Conservation (phyloP, 2,113 vertebrate species). For the Lipophrys pholis region DNA sequence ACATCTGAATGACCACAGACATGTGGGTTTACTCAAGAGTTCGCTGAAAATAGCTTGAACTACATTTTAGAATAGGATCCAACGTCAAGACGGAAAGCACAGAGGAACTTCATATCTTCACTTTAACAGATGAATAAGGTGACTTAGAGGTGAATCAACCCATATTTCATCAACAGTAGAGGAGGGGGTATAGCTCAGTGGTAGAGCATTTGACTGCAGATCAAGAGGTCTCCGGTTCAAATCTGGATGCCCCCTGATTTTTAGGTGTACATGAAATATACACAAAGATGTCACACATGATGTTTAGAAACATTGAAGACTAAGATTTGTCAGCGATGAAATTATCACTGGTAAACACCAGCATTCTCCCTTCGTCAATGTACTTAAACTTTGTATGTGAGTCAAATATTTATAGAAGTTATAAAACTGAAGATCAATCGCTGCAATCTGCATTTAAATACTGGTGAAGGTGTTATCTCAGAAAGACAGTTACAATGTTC, state of each 20-base stretch:
- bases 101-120: neutral
- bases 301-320: neutral
- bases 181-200: slow-evolving; percentile 88
- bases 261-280: neutral
- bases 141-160: too few relatives aligned
- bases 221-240: slow-evolving; percentile 85
- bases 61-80: neutral
- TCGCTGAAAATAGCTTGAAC: neutral
- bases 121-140: neutral
- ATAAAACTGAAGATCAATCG: slow-evolving; percentile 47
- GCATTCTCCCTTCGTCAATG: too few relatives aligned
- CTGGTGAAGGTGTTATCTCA: too few relatives aligned
- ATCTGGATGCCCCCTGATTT: slow-evolving; percentile 82
- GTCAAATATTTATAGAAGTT: too few relatives aligned
- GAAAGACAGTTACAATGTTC: too few relatives aligned
- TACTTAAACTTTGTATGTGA: too few relatives aligned
- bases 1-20: neutral
- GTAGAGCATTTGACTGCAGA: slow-evolving; percentile 90
- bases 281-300: neutral
- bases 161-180: too few relatives aligned
- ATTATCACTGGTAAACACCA: neutral
- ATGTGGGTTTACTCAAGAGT: slow-evolving; percentile 1
- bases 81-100: neutral
- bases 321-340: neutral
- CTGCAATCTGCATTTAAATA: too few relatives aligned